These are phyloP conservation scores for Eristalis tenax DNA, from an alignment of 2,888 invertebrate genomes.

Conservation along the genomic window DNA sequence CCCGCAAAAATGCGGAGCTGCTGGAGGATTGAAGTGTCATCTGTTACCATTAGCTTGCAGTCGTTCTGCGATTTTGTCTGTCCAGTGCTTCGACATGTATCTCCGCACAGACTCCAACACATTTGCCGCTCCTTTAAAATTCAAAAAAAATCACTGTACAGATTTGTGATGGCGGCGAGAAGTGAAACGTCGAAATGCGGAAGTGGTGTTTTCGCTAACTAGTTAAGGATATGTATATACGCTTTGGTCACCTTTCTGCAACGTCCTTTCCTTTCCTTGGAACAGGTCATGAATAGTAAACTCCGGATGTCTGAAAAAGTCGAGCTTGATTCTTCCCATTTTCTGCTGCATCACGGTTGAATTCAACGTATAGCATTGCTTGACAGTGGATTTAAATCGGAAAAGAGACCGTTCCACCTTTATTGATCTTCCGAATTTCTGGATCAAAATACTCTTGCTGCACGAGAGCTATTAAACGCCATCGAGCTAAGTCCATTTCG, in stretches of 20 bases:
- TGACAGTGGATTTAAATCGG: neutral
- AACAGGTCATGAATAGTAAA: neutral
- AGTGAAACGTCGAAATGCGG: neutral
- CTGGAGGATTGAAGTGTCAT: neutral
- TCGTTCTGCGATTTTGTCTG: no score
- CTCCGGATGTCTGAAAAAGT: neutral
- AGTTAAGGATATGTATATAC: slow-evolving; percentile 18
- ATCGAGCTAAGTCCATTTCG: neutral
- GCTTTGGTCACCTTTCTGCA: neutral
- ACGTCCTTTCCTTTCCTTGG: neutral
- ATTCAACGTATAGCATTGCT: neutral
- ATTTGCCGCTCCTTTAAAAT: no score
- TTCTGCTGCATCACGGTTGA: neutral
- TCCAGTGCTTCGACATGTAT: no score
- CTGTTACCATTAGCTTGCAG: neutral
- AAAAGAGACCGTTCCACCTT: no score
- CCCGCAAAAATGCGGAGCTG: neutral
- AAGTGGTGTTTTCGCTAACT: slow-evolving; percentile 8
- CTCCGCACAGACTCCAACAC: no score
- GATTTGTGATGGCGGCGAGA: neutral
- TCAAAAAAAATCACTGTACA: no score
- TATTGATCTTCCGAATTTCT: slow-evolving; percentile 17
- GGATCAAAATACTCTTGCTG: slow-evolving; percentile 9
- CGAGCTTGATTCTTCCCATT: neutral
- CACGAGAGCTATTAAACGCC: neutral